These are phyloP conservation scores for Cinara cedri DNA, from an alignment of 2,888 invertebrate genomes.

Conservation along the genomic window DNA sequence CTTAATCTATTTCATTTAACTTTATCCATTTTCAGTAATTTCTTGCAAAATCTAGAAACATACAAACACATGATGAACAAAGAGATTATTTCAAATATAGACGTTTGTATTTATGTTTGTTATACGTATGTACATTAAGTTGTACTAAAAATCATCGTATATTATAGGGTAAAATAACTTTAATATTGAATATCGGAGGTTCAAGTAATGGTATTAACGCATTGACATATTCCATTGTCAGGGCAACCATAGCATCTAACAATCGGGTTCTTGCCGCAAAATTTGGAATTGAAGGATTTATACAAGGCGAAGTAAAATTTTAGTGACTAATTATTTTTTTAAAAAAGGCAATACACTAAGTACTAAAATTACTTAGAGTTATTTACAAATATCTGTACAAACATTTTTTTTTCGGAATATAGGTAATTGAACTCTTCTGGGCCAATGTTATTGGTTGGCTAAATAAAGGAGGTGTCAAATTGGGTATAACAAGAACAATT, in stretches of 20 bases:
- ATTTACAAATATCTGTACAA: no score
- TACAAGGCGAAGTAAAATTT: slow-evolving; percentile 86
- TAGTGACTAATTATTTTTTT: not conserved
- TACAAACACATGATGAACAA: slow-evolving; percentile 29
- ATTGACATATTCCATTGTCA: slow-evolving; percentile 93
- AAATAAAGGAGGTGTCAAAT: slow-evolving; percentile 90
- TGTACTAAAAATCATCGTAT: slow-evolving; percentile 1
- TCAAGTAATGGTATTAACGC: slow-evolving; percentile 99
- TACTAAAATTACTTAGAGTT: not conserved
- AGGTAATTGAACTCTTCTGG: slow-evolving; percentile 68
- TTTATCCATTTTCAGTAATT: slow-evolving; percentile 35
- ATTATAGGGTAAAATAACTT: slow-evolving; percentile 75
- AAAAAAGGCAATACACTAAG: not conserved
- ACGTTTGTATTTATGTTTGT: not conserved
- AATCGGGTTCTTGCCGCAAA: slow-evolving; percentile 91
- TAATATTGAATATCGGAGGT: slow-evolving; percentile 94
- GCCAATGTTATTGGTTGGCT: slow-evolving; percentile 97
- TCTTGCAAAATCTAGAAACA: slow-evolving; percentile 17
- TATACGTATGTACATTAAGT: not conserved
- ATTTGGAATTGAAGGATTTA: slow-evolving; percentile 93
- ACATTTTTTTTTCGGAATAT: not conserved
- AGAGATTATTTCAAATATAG: not conserved
- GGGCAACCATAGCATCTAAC: slow-evolving; percentile 92
- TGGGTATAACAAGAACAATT: slow-evolving; percentile 93
- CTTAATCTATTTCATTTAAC: no score